These are phyloP conservation scores for Hestina assimilis DNA, from an alignment of 1,140 invertebrate genomes.

Conservation along the genomic window DNA sequence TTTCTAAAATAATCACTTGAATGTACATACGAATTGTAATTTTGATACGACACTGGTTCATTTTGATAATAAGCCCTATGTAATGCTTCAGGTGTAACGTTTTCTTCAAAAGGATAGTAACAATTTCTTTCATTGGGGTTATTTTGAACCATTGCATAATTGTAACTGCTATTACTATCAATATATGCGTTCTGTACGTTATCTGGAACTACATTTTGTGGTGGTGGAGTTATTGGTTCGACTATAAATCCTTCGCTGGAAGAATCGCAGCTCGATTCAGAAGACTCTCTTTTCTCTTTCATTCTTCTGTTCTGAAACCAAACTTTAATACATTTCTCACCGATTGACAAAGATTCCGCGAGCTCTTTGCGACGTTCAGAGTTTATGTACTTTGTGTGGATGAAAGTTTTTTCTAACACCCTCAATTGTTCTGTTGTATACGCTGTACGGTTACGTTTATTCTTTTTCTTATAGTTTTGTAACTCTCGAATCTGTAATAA, in stretches of 20 bases:
- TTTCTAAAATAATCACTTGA: conserved; percentile 21
- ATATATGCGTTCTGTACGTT: neutral
- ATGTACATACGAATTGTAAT: neutral
- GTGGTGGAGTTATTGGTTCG: conserved; percentile 26
- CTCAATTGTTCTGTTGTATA: conserved; percentile 58
- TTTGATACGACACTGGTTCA: neutral
- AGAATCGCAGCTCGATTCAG: conserved; percentile 42
- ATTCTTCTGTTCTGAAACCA: conserved; percentile 68
- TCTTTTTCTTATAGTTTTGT: conserved; percentile 49
- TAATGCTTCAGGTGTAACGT: neutral
- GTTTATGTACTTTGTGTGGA: conserved; percentile 39
- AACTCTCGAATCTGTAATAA: conserved; percentile 30
- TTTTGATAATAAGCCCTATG: conserved; percentile 10
- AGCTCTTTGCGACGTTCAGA: conserved; percentile 40
- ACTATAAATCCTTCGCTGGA: conserved; percentile 29
- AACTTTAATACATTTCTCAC: conserved; percentile 52
- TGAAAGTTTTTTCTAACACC: conserved; percentile 44
- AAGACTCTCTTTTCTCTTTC: conserved; percentile 53
- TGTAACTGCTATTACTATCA: neutral
- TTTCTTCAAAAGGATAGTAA: neutral
- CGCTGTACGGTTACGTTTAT: conserved; percentile 47
- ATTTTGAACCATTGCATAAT: neutral
- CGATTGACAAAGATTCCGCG: conserved; percentile 37
- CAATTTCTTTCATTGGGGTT: neutral
- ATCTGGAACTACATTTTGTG: neutral